Evolutionary conservation across 2,888 invertebrate species (phyloP).

Genomic region (Penaeus monodon): DNA sequence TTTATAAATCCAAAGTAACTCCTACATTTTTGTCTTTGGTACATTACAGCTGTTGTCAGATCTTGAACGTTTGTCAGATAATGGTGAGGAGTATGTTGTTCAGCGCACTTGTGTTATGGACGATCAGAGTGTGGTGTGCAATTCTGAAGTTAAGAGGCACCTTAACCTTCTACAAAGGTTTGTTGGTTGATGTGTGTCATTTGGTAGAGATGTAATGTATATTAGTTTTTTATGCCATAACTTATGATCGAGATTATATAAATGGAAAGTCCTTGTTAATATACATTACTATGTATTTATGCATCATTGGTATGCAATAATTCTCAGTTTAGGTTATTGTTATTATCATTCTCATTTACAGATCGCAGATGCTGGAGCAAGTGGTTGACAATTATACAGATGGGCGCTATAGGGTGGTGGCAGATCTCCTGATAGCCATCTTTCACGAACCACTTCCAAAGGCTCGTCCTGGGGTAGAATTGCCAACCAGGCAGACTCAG

Average conservation of each 20-base stretch:
- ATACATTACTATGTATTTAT: constrained; percentile 6
- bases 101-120: constrained; percentile 16
- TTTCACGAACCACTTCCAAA: constrained; percentile 69
- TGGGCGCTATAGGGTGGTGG: constrained; percentile 77
- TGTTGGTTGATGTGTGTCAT: not conserved
- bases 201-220: not conserved
- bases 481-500: constrained; percentile 73
- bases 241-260: not conserved
- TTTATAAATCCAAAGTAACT: too few relatives aligned
- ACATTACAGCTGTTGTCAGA: constrained; percentile 43
- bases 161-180: constrained; percentile 51
- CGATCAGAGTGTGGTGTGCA: constrained; percentile 25
- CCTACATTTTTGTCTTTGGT: not conserved
- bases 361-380: constrained; percentile 61
- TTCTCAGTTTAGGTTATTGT: not conserved
- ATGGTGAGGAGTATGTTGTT: constrained; percentile 30
- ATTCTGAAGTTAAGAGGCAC: constrained; percentile 43
- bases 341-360: constrained; percentile 3
- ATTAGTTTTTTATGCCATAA: not conserved
- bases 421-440: constrained; percentile 78
- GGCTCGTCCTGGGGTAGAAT: constrained; percentile 63
- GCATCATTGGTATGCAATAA: not conserved
- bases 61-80: constrained; percentile 31
- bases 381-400: constrained; percentile 67
- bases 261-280: not conserved